Base-by-base conservation (phyloP, 2,113 vertebrate species). In the Pogona vitticeps region DNA sequence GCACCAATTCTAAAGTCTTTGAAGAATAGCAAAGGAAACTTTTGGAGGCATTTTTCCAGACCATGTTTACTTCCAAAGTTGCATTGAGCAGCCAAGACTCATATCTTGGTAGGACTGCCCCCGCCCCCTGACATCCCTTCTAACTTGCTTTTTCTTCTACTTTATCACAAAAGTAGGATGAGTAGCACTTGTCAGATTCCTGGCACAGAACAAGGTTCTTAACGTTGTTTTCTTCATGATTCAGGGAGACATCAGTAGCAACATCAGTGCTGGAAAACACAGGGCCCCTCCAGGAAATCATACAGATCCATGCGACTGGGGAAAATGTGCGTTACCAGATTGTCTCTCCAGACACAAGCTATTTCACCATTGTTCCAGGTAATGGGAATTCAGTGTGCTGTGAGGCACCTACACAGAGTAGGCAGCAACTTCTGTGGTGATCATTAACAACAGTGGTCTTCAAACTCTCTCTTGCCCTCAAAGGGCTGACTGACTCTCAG, bases 311-410 rank as follows among this genome's bases (percentile, higher is more conserved):
- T 20, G 91, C 91, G 1, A 28, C 3, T 65, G 90, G 86, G 20
- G 10, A 82, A 28, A n/a, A 68, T 26, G 80, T 92, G 31, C 40
- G 28, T 23, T 94, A 93, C 17, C 82, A 90, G 76, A 84, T 94
- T 63, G 80, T 76, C 31, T 77, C n/a, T 2, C 76, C 86, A 58
- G 31, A 6, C 42, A 79, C 84, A 33, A 23, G 13, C 8, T 28
- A 40, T 82, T 91, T 86, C 38, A 90, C 87, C 71, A 88, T 91
- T 28, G 40, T 73, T 15, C 52, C 88, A 84, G 91, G 91, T 91
- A 90, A 33, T 23, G 18, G 21, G 38, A 36, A 17, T 23, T 42
- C 67, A 67, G 26, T 23, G 36, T 23, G 52, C 58, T 28, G 12
- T 40, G n/a, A 31, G 17, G 38, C 18, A 42, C 36, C 70, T 56